Evolutionary conservation across 1,140 invertebrate species (phyloP).

Genomic region (Tetramorium simillimum): DNA sequence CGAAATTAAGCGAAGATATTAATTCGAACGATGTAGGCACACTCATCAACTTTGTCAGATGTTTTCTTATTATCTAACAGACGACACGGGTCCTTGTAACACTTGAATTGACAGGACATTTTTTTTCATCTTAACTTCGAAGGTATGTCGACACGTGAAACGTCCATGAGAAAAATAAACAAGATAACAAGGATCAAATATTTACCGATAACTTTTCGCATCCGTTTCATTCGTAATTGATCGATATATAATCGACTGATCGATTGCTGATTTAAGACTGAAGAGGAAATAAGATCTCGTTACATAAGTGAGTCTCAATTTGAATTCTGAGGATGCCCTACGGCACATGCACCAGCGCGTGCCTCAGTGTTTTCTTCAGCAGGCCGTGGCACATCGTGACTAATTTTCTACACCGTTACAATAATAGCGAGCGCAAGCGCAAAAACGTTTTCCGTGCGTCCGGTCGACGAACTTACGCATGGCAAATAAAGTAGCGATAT

Average conservation of each 20-base stretch:
- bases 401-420: conserved; percentile 63
- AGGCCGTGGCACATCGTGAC: conserved; percentile 48
- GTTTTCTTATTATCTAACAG: neutral
- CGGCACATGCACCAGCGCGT: conserved; percentile 22
- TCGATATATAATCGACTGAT: neutral
- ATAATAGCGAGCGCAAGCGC: conserved; percentile 56
- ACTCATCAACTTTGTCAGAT: neutral
- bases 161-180: neutral
- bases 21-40: neutral
- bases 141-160: neutral
- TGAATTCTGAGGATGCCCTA: neutral
- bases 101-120: neutral
- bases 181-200: neutral
- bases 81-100: neutral
- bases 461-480: conserved; percentile 54
- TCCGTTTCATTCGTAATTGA: neutral
- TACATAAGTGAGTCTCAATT: conserved; percentile 16
- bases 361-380: conserved; percentile 37
- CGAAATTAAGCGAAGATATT: neutral
- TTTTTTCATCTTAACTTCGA: neutral
- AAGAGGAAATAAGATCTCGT: neutral
- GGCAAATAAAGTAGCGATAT: conserved; percentile 41
- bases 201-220: neutral
- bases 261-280: neutral
- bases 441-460: conserved; percentile 51